Conservation (phyloP, 2,888 invertebrate genomes). For the Anagyrus pseudococci region DNA sequence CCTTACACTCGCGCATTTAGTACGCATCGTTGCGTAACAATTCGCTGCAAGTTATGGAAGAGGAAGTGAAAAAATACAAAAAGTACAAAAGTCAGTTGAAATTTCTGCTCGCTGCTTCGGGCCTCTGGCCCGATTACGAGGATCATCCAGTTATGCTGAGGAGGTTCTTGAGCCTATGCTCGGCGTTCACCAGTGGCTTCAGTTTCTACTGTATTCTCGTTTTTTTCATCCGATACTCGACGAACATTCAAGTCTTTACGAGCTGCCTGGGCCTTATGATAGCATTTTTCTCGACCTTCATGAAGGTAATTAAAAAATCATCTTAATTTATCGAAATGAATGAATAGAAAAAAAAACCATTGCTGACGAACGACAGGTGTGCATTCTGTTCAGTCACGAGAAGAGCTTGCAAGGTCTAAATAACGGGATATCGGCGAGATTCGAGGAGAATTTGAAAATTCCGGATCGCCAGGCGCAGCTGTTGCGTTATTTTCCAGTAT, state of each 20-base stretch:
- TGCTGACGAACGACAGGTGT: neutral
- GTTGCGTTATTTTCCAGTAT: neutral
- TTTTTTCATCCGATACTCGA: constrained; percentile 9
- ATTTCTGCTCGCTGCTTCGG: constrained; percentile 2
- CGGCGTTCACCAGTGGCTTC: neutral
- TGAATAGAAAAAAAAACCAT: neutral
- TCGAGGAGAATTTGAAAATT: neutral
- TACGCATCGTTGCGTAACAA: too few species aligned
- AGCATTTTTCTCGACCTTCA: constrained; percentile 22
- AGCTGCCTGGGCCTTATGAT: constrained; percentile 27
- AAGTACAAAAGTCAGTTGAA: neutral
- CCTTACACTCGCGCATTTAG: too few species aligned
- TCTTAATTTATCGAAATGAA: neutral
- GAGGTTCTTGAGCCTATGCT: neutral
- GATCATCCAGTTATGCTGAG: neutral
- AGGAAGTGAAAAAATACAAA: constrained; percentile 1
- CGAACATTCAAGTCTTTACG: constrained; percentile 1
- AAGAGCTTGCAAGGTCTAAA: neutral
- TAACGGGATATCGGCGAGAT: neutral
- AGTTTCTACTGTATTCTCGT: neutral
- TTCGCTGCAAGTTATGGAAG: too few species aligned
- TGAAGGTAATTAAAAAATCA: constrained; percentile 10
- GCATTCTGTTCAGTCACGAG: neutral
- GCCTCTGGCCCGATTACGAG: constrained; percentile 6
- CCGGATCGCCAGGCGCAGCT: too few species aligned